Base-by-base conservation (phyloP, 1,140 invertebrate genomes). In the Parasteatoda tepidariorum region DNA sequence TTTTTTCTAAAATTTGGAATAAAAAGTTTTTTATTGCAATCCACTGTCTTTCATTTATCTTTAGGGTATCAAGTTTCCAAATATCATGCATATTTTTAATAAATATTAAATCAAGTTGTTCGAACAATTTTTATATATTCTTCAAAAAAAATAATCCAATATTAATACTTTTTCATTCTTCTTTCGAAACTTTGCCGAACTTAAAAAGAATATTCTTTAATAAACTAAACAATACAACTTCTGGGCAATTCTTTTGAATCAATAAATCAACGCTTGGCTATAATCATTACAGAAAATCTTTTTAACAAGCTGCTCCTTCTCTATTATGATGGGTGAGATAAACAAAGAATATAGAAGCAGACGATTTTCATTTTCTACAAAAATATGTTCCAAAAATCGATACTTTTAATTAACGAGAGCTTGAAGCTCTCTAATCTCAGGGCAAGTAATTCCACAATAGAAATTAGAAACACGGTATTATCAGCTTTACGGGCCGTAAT, bases 391-490 rank as follows among this genome's bases (percentile, higher is more conserved):
- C 2, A 57, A 74, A 74, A 74, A 74, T 74, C 71, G 55, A 74
- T 74, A 74, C 31, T 74, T 74, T 74, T 74, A 74, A 74, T 74
- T 74, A 74, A 74, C 55, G 71, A 74, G 71, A 38, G 30, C 31
- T 48, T 55, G 55, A 55, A n/a, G 38, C 38, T n/a, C 38, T 30
- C 31, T 74, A 61, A 74, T 74, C 55, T 74, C 22, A 4, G 24
- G 55, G 31, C 55, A 61, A 61, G 55, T 74, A 74, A 74, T 24
- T 38, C 24, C 55, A 74, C 71, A 74, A 74, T 74, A 55, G 33
- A 74, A 74, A 74, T 74, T 74, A 74, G 71, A 74, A 74, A 74
- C 61, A 31, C 26, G 71, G 30, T 61, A 74, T 74, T 74, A 74
- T 74, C 71, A 74, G 71, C 71, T 74, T 74, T 74, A 74, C 9